Evolutionary conservation across 2,888 invertebrate genomes (phyloP), one percentile per base, ranked within the genome.

Genomic region (Gastracanthus pulcherrimus): DNA sequence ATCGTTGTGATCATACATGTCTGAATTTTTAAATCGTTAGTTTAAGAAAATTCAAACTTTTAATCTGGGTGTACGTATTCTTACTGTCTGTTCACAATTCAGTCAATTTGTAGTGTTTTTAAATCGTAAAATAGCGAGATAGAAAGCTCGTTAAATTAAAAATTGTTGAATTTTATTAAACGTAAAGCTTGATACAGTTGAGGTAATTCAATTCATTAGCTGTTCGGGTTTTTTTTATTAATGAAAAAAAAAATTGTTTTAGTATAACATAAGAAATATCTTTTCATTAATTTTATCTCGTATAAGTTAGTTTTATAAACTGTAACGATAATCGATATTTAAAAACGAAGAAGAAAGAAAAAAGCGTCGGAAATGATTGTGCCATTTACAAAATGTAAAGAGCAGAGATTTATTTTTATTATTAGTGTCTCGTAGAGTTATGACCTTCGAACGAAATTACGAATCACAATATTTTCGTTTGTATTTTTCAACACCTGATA

Each of bases 341-440:
- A 38, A 69, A 67, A 66, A 70, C 2, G 64, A 76, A 58, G 66
- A 72, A 13, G 11, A 36, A 41, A 66, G 6, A 34, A 69, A 71
- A 62, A 62, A 60, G 38, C 23, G 34, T 76, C 19, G 34, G 45
- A 80, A 80, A 80, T 31, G 69, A 36, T 82, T 80, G 80, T 82
- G 82, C 82, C 82, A 82, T 82, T 81, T 79, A 76, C 64, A 69
- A 58, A 82, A n/a, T 62, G 66, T 82, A 71, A 82, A 82, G 58
- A 79, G 60, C 38, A 82, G 66, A 79, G 76, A 74, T 82, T 80
- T 80, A 82, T 80, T 82, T 76, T 82, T 82, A 78, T 82, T 72
- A 72, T 76, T 70, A 72, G 19, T 31, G n/a, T 76, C 41, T 45
- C 9, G 23, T 75, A 71, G 31, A 19, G 11, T 74, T 69, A 67